Evolutionary conservation across 2,888 invertebrate species (phyloP).

Genomic region (Amiota communis): DNA sequence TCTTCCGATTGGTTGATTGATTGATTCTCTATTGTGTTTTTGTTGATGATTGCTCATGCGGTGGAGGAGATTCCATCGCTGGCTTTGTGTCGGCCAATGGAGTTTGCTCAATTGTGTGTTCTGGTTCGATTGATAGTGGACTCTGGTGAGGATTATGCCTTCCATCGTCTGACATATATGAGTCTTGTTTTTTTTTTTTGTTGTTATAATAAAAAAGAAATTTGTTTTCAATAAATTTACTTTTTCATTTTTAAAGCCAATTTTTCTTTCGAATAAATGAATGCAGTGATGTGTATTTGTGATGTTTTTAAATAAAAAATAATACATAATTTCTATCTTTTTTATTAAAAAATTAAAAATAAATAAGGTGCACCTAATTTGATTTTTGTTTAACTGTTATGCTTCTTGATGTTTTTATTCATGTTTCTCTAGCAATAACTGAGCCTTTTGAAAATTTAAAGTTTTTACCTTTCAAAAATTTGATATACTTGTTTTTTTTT

Average conservation of each 20-base stretch:
- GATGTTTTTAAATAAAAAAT: background rate
- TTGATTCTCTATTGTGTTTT: conserved; percentile 51
- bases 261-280: background rate
- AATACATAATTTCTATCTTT: background rate
- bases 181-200: conserved; percentile 14
- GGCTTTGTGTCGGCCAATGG: conserved; percentile 54
- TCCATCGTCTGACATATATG: conserved; percentile 52
- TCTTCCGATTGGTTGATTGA: conserved; percentile 17
- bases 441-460: conserved; percentile 36
- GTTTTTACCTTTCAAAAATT: conserved; percentile 24
- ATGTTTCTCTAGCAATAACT: conserved; percentile 48
- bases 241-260: conserved; percentile 29
- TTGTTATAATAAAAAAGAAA: background rate
- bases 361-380: conserved; percentile 51
- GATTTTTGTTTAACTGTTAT: background rate
- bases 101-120: conserved; percentile 62
- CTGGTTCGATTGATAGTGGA: conserved; percentile 38
- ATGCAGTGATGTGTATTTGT: too few species aligned
- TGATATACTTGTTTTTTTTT: conserved; percentile 11
- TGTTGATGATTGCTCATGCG: conserved; percentile 50
- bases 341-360: background rate
- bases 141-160: conserved; percentile 41
- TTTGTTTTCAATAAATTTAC: conserved; percentile 23
- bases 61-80: conserved; percentile 44
- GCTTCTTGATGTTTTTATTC: background rate